A percentile compares a stretch with the other conserved stretches of the same genome.
phyloP scores from a whole-genome alignment of 30 jellyfish, hydroid and myxozoan genomes.

The Clytia hemisphaerica region DNA sequence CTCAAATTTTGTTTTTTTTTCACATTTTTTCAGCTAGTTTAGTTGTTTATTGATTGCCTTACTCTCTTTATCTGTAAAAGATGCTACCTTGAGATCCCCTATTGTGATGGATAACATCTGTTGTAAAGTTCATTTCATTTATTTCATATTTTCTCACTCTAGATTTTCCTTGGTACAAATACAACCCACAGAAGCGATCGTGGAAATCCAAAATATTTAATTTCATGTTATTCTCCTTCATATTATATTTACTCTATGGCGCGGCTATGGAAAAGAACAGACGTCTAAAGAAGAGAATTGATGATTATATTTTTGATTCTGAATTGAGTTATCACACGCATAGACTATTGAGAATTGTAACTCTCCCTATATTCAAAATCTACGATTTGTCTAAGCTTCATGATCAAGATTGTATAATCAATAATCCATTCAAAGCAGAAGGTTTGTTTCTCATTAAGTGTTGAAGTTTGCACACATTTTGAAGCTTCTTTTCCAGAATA shows the following conservation, averaged over 20 bases:
- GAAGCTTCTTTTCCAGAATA: background rate
- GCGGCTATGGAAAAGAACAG: constrained; percentile 21
- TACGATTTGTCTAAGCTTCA: constrained; percentile 11
- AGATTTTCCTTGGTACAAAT: constrained; percentile 45
- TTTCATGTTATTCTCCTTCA: constrained; percentile 5
- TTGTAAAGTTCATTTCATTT: no score
- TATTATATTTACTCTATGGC: constrained; percentile 8
- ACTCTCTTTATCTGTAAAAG: no score
- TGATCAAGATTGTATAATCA: constrained; percentile 19
- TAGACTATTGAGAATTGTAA: background rate
- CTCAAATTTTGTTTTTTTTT: no score
- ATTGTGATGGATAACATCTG: no score
- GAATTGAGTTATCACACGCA: constrained; percentile 12
- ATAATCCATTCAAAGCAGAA: constrained; percentile 18
- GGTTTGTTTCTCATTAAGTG: background rate
- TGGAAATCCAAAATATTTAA: constrained; percentile 8
- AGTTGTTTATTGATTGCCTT: no score
- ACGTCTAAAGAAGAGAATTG: background rate
- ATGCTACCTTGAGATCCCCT: no score
- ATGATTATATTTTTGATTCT: constrained; percentile 19
- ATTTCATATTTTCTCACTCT: background rate
- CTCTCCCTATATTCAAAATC: constrained; percentile 5
- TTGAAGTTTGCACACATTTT: background rate
- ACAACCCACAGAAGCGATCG: constrained; percentile 8
- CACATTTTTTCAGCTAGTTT: no score